These are phyloP conservation scores for Prochilodus magdalenae DNA, from an alignment of 2,113 vertebrate genomes.

Conservation along the genomic window DNA sequence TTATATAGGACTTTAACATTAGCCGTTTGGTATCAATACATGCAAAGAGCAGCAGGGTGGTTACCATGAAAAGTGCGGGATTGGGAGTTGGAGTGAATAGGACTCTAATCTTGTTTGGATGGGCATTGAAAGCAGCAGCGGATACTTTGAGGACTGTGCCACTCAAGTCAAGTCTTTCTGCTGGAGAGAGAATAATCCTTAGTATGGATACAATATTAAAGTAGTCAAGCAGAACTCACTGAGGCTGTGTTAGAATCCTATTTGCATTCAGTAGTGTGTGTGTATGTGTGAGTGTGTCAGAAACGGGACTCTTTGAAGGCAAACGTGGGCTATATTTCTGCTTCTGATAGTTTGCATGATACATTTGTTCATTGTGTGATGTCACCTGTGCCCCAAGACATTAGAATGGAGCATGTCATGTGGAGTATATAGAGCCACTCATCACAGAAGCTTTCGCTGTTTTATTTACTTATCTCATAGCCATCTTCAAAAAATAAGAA, in stretches of 20 bases:
- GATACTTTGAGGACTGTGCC: slow-evolving; percentile 76
- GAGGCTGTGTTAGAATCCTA: slow-evolving; percentile 77
- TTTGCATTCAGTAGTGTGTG: slow-evolving; percentile 74
- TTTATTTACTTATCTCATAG: not conserved
- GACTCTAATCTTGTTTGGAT: slow-evolving; percentile 80
- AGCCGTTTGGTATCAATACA: slow-evolving; percentile 24
- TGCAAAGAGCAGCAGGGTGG: slow-evolving; percentile 68
- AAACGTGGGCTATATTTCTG: not conserved
- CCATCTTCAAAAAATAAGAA: not conserved
- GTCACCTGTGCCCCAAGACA: not conserved
- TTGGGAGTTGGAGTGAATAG: slow-evolving; percentile 73
- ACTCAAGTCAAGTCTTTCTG: slow-evolving; percentile 75
- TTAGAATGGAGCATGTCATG: not conserved
- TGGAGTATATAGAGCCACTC: not conserved
- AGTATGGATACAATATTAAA: slow-evolving; percentile 79
- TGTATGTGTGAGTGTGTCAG: slow-evolving; percentile 64
- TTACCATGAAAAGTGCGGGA: slow-evolving; percentile 75
- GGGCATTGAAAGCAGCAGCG: slow-evolving; percentile 76
- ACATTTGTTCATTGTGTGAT: slow-evolving; percentile 10
- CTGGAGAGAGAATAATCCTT: slow-evolving; percentile 79
- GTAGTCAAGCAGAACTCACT: slow-evolving; percentile 79
- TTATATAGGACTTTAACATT: slow-evolving; percentile 24
- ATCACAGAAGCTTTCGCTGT: not conserved
- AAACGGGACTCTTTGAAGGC: not conserved
- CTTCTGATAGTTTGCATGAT: not conserved